Evolutionary conservation across 2,797 vertebrate genomes (phyloP).

Genomic region (Lepidocolaptes lacrymiger): DNA sequence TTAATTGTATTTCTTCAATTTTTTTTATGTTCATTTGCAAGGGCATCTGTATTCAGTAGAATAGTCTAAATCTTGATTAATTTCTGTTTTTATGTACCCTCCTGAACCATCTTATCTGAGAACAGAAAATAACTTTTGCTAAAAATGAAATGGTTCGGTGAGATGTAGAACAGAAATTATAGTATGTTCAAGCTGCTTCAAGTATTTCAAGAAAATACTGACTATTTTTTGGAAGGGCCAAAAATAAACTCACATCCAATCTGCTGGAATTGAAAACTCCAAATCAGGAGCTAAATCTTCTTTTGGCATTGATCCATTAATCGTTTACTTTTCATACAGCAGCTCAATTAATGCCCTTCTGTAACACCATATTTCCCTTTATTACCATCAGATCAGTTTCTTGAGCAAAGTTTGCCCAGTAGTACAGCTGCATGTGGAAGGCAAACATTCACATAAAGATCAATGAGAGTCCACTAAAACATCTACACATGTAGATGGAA

Average conservation of each 20-base stretch:
- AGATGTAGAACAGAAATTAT: not conserved
- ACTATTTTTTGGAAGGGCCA: not conserved
- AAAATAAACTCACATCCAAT: not conserved
- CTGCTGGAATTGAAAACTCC: not conserved
- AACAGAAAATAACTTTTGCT: not conserved
- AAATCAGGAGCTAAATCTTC: not conserved
- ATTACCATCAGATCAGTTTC: not conserved
- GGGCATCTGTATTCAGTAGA: not conserved
- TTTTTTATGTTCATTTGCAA: not conserved
- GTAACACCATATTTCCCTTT: not conserved
- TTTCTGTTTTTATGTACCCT: not conserved
- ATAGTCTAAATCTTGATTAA: not conserved
- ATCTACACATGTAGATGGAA: not conserved
- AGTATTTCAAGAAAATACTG: not conserved
- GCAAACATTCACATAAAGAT: not conserved
- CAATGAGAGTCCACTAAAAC: not conserved
- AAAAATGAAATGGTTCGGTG: not conserved
- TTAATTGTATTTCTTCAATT: not conserved
- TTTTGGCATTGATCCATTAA: not conserved
- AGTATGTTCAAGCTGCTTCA: not conserved
- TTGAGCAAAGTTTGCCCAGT: not conserved
- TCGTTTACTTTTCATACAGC: not conserved
- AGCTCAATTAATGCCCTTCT: not conserved
- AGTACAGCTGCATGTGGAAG: not conserved
- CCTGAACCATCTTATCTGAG: not conserved